Conservation (phyloP, 2,113 vertebrate species). For the Silurus asotus region DNA sequence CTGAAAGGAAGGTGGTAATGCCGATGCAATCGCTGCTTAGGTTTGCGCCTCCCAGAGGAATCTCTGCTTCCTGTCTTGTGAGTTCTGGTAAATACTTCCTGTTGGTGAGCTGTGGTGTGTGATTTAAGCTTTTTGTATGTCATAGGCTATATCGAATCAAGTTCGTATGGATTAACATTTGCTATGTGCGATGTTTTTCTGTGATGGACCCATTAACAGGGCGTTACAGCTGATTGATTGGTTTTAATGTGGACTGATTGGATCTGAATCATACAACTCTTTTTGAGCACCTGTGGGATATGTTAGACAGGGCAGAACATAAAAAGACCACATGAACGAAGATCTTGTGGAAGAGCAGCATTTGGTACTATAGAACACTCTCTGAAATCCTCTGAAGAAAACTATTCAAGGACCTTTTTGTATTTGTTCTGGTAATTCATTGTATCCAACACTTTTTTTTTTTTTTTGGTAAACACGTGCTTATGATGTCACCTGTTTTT, state of each 20-base stretch:
- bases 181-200: background rate
- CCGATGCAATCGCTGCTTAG: background rate
- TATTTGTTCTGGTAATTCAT: background rate
- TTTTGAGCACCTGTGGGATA: background rate
- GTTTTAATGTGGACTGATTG: background rate
- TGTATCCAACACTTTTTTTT: background rate
- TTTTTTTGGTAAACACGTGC: too few relatives aligned
- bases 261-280: background rate
- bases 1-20: conserved; percentile 37
- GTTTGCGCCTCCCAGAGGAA: conserved; percentile 15
- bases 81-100: conserved; percentile 1
- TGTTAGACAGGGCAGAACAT: background rate
- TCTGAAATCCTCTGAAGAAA: background rate
- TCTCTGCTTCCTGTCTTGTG: background rate
- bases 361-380: background rate
- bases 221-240: background rate
- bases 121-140: background rate
- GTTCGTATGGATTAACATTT: background rate
- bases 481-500: too few relatives aligned
- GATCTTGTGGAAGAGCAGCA: background rate
- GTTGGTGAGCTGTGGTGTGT: background rate
- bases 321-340: background rate
- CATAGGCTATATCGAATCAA: background rate
- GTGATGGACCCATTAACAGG: background rate
- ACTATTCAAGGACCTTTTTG: background rate